A percentile compares a stretch with the other conserved stretches of the same genome.
Evolutionary conservation across 1,140 invertebrate species (phyloP).

Genomic region (Cherax destructor): DNA sequence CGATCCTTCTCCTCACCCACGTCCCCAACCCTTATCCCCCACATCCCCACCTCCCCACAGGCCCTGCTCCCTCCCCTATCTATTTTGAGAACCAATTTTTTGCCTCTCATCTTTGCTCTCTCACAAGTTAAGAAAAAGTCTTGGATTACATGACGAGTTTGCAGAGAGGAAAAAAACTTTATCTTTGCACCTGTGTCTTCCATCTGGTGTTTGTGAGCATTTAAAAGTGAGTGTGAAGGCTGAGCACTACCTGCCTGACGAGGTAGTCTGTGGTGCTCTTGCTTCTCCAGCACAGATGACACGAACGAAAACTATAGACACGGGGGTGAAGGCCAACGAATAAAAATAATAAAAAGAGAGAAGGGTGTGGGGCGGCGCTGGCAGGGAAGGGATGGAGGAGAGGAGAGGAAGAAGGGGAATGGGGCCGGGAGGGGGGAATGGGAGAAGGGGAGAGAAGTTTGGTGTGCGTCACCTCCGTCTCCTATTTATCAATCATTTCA

Average conservation of each 20-base stretch:
- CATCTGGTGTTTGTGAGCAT: no score
- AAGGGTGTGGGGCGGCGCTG: no score
- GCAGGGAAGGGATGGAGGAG: not conserved
- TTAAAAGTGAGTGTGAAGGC: no score
- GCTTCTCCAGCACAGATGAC: no score
- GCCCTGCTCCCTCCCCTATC: constrained; percentile 20
- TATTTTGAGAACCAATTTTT: constrained; percentile 61
- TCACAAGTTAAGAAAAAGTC: constrained; percentile 5
- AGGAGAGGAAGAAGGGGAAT: not conserved
- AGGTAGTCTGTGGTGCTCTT: no score
- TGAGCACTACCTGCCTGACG: not conserved
- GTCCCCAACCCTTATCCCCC: not conserved
- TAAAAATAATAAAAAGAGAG: not conserved
- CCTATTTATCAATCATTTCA: constrained; percentile 55
- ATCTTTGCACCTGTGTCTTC: no score
- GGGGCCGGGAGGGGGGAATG: not conserved
- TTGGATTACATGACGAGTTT: not conserved
- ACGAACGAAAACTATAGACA: not conserved
- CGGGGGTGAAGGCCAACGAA: not conserved
- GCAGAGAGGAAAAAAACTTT: no score
- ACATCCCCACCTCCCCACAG: not conserved
- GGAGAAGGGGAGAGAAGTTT: constrained; percentile 22
- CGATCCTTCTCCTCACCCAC: not conserved
- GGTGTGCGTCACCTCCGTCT: constrained; percentile 22
- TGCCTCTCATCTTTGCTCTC: constrained; percentile 32